These are phyloP conservation scores for Syncerus caffer DNA, from an alignment of 2,797 vertebrate species.

Conservation along the genomic window DNA sequence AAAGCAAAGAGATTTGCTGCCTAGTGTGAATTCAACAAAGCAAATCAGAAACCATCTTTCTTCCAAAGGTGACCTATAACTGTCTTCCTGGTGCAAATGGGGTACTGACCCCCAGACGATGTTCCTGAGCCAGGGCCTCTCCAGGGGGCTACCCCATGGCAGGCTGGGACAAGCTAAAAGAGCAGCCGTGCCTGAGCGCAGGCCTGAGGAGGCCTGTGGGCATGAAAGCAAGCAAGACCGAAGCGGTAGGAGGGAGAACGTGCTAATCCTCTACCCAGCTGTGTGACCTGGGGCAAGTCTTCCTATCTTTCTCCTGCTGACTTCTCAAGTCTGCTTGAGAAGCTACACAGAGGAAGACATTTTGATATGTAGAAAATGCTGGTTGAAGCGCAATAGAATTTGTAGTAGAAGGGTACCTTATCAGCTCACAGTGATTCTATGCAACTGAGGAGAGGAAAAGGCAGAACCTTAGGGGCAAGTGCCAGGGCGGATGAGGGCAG, in stretches of 20 bases:
- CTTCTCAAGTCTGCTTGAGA: not conserved
- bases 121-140: not conserved
- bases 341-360: not conserved
- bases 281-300: conserved; percentile 29
- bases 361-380: conserved; percentile 26
- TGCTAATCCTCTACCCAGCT: not conserved
- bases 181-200: not conserved
- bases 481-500: conserved; percentile 70
- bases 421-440: not conserved
- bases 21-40: conserved; percentile 37
- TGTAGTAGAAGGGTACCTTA: not conserved
- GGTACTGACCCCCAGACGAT: not conserved
- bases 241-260: not conserved
- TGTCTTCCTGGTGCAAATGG: not conserved
- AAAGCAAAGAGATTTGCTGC: conserved; percentile 44
- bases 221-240: not conserved
- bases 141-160: not conserved
- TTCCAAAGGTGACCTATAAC: conserved; percentile 5
- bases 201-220: not conserved
- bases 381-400: not conserved
- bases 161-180: not conserved
- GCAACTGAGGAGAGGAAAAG: conserved; percentile 45
- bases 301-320: conserved; percentile 1
- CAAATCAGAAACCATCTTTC: conserved; percentile 21
- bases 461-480: conserved; percentile 48